Evolutionary conservation across 2,888 invertebrate genomes (phyloP).

Genomic region (Agonum fuliginosum): DNA sequence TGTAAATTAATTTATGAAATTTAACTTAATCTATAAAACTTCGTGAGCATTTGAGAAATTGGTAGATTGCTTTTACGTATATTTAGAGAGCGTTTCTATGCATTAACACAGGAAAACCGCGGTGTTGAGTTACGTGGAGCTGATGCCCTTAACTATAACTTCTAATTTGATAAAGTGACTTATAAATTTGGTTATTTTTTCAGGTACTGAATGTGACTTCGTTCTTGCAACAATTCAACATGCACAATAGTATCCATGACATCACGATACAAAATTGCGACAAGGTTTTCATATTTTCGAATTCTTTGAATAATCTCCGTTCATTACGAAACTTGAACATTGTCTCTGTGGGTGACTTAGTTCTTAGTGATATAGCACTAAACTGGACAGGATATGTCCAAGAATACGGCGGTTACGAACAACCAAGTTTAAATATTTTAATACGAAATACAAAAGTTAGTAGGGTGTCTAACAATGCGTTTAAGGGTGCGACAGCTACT

Average conservation of each 20-base stretch:
- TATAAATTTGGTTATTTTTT: not conserved
- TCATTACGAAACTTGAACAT: conserved; percentile 80
- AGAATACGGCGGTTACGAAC: conserved; percentile 62
- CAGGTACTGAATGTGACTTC: conserved; percentile 20
- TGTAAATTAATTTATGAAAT: too few species aligned
- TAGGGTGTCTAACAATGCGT: conserved; percentile 70
- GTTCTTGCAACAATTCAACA: not conserved
- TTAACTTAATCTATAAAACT: too few species aligned
- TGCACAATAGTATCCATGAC: conserved; percentile 31
- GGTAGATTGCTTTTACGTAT: too few species aligned
- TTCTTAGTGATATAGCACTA: conserved; percentile 78
- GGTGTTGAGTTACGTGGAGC: too few species aligned
- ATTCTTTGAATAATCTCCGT: conserved; percentile 77
- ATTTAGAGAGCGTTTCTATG: too few species aligned
- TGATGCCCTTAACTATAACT: too few species aligned
- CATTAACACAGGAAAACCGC: too few species aligned
- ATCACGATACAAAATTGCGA: conserved; percentile 82
- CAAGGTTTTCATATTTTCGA: conserved; percentile 76
- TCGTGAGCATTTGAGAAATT: too few species aligned
- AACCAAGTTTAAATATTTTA: conserved; percentile 60
- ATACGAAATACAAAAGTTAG: conserved; percentile 16
- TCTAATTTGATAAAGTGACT: not conserved
- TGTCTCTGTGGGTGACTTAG: conserved; percentile 78
- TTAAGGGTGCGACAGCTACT: conserved; percentile 83
- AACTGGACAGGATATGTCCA: conserved; percentile 73